These are phyloP conservation scores for Ceyx melanurus DNA, from an alignment of 2,113 vertebrate species.

Conservation along the genomic window DNA sequence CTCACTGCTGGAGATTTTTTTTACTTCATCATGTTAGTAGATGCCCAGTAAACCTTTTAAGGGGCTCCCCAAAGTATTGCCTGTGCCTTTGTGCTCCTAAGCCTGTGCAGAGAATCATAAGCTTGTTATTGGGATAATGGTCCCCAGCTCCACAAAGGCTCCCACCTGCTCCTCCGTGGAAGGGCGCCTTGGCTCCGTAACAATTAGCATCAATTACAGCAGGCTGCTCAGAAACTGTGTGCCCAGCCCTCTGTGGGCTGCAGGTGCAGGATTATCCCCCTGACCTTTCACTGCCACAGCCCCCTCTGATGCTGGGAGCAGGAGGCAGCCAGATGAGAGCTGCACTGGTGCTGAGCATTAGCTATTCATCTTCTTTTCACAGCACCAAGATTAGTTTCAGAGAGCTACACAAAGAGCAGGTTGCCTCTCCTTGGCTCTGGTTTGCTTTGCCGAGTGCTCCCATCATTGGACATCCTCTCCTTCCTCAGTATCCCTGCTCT, in stretches of 20 bases:
- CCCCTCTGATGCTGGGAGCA: background rate
- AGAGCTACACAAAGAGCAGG: background rate
- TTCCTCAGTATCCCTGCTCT: background rate
- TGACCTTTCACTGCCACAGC: slow-evolving; percentile 64
- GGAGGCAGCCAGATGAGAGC: slow-evolving; percentile 26
- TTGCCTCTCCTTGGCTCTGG: background rate
- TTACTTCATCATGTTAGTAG: background rate
- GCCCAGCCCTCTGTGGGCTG: slow-evolving; percentile 25
- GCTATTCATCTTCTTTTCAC: slow-evolving; percentile 22
- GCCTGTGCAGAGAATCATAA: slow-evolving; percentile 60
- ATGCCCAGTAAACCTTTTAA: slow-evolving; percentile 3
- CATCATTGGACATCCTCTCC: background rate
- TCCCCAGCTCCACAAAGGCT: slow-evolving; percentile 55
- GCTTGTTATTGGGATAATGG: slow-evolving; percentile 67
- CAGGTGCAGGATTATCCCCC: slow-evolving; percentile 76
- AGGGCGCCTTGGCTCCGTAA: slow-evolving; percentile 56
- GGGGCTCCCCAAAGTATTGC: background rate
- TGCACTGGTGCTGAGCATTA: background rate
- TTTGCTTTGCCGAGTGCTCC: background rate
- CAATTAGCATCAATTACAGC: slow-evolving; percentile 74
- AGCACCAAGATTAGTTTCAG: background rate
- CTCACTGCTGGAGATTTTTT: background rate
- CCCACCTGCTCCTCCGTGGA: slow-evolving; percentile 69
- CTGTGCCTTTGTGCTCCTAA: slow-evolving; percentile 21
- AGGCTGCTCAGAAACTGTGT: background rate